These are phyloP conservation scores for Cairina moschata DNA, from an alignment of 2,113 vertebrate genomes.

Conservation along the genomic window DNA sequence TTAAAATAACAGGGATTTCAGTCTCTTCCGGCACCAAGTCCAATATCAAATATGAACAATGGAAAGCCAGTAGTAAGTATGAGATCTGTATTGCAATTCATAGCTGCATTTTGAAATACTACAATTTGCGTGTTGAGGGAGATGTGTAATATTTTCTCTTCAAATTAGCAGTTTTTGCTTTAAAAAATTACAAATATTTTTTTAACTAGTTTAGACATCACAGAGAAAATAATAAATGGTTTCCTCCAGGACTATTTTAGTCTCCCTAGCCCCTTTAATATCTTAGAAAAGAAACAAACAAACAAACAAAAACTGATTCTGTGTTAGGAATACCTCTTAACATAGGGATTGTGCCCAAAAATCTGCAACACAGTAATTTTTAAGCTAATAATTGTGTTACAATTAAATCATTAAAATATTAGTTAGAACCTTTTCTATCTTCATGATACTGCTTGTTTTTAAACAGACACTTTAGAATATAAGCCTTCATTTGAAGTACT, in stretches of 20 bases:
- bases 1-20: constrained; percentile 64
- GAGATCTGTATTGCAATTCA: neutral
- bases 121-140: neutral
- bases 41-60: constrained; percentile 33
- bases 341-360: neutral
- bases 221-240: neutral
- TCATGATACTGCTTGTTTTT: neutral
- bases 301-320: neutral
- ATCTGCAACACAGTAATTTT: neutral
- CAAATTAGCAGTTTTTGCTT: neutral
- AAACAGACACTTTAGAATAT: neutral
- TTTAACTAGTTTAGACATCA: neutral
- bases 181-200: neutral
- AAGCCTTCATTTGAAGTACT: neutral
- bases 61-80: constrained; percentile 78
- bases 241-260: neutral
- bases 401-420: neutral
- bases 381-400: neutral
- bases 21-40: constrained; percentile 49
- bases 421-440: neutral
- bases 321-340: neutral
- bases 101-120: neutral
- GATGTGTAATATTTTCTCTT: neutral
- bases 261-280: neutral
- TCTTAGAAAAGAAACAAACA: neutral